Evolutionary conservation across 1,140 invertebrate species (phyloP).

Genomic region (Lucilia sericata): DNA sequence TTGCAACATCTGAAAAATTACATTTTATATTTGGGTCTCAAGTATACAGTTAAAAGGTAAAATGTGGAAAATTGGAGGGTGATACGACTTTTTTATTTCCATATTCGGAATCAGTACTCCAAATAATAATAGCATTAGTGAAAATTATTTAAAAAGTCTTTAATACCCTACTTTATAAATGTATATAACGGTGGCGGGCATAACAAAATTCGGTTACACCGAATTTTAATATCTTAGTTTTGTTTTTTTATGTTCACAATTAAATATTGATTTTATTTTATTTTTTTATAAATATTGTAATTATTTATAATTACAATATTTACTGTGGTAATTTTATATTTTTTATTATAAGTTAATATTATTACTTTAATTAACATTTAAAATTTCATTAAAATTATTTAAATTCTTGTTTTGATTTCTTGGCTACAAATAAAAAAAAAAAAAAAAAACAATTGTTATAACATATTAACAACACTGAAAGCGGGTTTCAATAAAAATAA

Average conservation of each 20-base stretch:
- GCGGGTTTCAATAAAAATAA: neutral
- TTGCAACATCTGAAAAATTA: no score
- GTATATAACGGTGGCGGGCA: neutral
- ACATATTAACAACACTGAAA: neutral
- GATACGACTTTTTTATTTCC: no score
- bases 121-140: no score
- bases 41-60: no score
- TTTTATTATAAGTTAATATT: neutral
- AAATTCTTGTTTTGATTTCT: constrained; percentile 3
- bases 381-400: neutral
- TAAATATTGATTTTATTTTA: neutral
- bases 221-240: neutral
- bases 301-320: neutral
- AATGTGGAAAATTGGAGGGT: no score
- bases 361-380: neutral
- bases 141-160: no score
- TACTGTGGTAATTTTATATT: neutral
- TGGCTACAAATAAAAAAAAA: neutral
- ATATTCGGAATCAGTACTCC: no score
- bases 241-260: neutral
- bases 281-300: neutral
- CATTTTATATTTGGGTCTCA: no score
- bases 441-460: neutral
- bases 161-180: no score
- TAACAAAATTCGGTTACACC: neutral